A percentile compares a stretch with the other conserved stretches of the same genome.
These are phyloP conservation scores for Cataglyphis rosenhaueri DNA, from an alignment of 2,888 invertebrate genomes.

Conservation along the genomic window DNA sequence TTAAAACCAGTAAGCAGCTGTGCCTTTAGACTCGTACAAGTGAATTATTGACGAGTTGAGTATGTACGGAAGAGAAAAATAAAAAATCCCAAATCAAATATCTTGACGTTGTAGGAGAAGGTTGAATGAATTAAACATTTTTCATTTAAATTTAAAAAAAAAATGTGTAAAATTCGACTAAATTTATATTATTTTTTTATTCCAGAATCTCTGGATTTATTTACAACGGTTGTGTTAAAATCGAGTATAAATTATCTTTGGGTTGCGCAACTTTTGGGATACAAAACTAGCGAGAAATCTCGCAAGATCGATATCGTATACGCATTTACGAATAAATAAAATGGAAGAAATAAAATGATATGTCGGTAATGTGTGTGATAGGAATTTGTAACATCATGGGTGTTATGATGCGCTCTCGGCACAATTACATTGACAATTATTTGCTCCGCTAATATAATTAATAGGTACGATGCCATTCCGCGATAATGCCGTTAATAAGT, in stretches of 20 bases:
- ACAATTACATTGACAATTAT: conserved; percentile 37
- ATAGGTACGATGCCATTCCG: conserved; percentile 37
- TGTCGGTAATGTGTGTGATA: conserved; percentile 33
- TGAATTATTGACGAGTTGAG: conserved; percentile 33
- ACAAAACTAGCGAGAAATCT: not conserved
- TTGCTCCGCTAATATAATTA: conserved; percentile 44
- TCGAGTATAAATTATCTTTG: not conserved
- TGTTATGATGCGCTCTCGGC: not conserved
- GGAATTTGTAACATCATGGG: conserved; percentile 6
- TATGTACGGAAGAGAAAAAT: not conserved
- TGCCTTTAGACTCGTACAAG: conserved; percentile 3
- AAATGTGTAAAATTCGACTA: not conserved
- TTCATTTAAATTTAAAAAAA: not conserved
- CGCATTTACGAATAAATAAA: not conserved
- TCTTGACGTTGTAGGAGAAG: not conserved
- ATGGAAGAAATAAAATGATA: conserved; percentile 57
- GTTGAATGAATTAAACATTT: not conserved
- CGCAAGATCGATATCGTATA: conserved; percentile 35
- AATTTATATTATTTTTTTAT: not conserved
- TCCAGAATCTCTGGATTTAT: not conserved
- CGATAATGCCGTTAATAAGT: conserved; percentile 51
- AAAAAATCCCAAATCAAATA: not conserved
- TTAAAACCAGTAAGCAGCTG: not conserved
- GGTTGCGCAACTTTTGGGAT: not conserved
- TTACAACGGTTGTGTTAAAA: not conserved